These are phyloP conservation scores for Brachionus koreanus DNA, from an alignment of 1,140 invertebrate species.

Conservation along the genomic window DNA sequence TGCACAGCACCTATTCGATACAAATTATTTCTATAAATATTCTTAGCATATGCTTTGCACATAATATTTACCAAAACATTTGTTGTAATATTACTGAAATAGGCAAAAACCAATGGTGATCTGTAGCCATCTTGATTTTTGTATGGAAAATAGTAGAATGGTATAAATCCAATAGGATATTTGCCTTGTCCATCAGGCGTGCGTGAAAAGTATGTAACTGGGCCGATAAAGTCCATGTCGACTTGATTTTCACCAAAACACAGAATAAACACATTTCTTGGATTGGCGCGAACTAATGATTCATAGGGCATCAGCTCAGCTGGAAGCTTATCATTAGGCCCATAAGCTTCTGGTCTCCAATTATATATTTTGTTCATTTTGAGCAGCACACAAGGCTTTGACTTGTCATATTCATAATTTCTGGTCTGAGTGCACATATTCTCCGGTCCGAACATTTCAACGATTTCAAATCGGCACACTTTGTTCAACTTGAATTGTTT, in stretches of 20 bases:
- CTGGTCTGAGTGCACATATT: slow-evolving; percentile 47
- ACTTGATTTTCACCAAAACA: slow-evolving; percentile 46
- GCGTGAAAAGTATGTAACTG: slow-evolving; percentile 45
- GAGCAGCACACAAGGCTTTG: slow-evolving; percentile 53
- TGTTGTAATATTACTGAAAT: slow-evolving; percentile 45
- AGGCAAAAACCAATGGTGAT: slow-evolving; percentile 46
- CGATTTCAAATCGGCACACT: slow-evolving; percentile 50
- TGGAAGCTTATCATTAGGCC: slow-evolving; percentile 24
- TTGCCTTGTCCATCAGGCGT: slow-evolving; percentile 34
- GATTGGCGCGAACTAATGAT: slow-evolving; percentile 7
- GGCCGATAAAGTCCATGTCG: slow-evolving; percentile 46
- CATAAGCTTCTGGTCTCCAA: slow-evolving; percentile 43
- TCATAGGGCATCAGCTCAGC: slow-evolving; percentile 8
- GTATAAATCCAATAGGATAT: slow-evolving; percentile 45
- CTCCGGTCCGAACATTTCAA: not conserved
- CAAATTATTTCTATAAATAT: slow-evolving; percentile 19
- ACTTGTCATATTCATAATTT: slow-evolving; percentile 54
- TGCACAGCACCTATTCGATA: slow-evolving; percentile 42
- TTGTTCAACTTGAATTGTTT: slow-evolving; percentile 46
- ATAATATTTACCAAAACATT: slow-evolving; percentile 44
- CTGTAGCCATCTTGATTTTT: slow-evolving; percentile 47
- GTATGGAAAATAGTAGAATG: slow-evolving; percentile 47
- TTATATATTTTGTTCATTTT: slow-evolving; percentile 54
- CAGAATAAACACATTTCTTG: slow-evolving; percentile 45
- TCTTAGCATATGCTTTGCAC: slow-evolving; percentile 39